Conservation (phyloP, 2,888 invertebrate genomes). For the Torymus tubicola region DNA sequence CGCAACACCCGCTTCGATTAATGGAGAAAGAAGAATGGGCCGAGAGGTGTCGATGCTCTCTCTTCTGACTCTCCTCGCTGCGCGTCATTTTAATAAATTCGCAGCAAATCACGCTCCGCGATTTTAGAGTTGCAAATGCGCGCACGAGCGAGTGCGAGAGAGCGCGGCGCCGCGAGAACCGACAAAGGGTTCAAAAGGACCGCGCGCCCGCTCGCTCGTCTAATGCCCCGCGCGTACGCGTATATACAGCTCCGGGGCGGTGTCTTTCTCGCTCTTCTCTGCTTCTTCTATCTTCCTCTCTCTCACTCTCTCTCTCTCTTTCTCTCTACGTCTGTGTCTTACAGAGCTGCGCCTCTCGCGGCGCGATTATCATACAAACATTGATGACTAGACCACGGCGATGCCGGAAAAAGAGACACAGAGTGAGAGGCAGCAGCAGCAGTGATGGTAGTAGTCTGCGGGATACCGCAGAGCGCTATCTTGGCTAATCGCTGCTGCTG, state of each 20-base stretch:
- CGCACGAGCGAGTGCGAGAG: conserved; percentile 32
- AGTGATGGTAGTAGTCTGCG: conserved; percentile 20
- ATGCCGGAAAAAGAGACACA: conserved; percentile 69
- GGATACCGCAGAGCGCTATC: conserved; percentile 68
- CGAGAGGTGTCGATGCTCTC: conserved; percentile 54
- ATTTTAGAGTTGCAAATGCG: conserved; percentile 76
- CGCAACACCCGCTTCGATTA: conserved; percentile 25
- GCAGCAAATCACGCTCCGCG: conserved; percentile 73
- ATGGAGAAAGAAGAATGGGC: conserved; percentile 39
- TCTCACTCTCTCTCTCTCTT: conserved; percentile 51
- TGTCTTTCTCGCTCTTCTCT: conserved; percentile 60
- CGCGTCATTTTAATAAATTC: conserved; percentile 74
- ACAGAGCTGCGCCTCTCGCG: conserved; percentile 67
- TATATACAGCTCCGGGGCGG: conserved; percentile 53
- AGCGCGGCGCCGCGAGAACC: conserved; percentile 73
- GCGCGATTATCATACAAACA: conserved; percentile 75
- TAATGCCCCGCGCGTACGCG: conserved; percentile 46
- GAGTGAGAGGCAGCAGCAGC: background rate
- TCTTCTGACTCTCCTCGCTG: conserved; percentile 40
- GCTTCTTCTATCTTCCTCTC: conserved; percentile 52
- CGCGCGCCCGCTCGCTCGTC: conserved; percentile 53
- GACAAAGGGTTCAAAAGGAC: conserved; percentile 64
- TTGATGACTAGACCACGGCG: conserved; percentile 70
- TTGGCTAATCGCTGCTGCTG: conserved; percentile 64
- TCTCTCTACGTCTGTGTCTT: background rate